Evolutionary conservation across 2,888 invertebrate species (phyloP).

Genomic region (Apodemia hepburni): DNA sequence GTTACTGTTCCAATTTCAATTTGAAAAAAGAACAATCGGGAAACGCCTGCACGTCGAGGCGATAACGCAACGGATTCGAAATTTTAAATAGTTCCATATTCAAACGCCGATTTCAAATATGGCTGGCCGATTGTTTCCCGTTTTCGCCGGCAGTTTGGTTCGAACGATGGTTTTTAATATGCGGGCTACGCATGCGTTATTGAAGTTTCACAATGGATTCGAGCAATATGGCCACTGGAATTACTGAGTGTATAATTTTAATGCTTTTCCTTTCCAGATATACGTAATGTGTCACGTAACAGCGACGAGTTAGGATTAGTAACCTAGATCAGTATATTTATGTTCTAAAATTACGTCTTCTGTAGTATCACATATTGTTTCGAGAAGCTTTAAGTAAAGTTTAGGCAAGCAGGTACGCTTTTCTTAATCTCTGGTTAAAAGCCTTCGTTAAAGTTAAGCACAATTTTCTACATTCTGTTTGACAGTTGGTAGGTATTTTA

Average conservation of each 20-base stretch:
- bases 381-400: too few species aligned
- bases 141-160: slow-evolving; percentile 68
- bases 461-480: too few species aligned
- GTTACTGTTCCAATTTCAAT: slow-evolving; percentile 38
- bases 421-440: too few species aligned
- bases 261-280: slow-evolving; percentile 29
- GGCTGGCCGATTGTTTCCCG: slow-evolving; percentile 75
- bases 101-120: slow-evolving; percentile 73
- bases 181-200: slow-evolving; percentile 70
- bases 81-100: slow-evolving; percentile 79
- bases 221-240: slow-evolving; percentile 57
- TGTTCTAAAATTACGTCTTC: not conserved
- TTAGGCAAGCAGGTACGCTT: too few species aligned
- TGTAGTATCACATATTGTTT: too few species aligned
- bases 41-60: slow-evolving; percentile 72
- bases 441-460: too few species aligned
- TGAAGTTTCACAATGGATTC: slow-evolving; percentile 67
- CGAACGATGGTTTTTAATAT: slow-evolving; percentile 67
- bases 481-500: too few species aligned
- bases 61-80: slow-evolving; percentile 79
- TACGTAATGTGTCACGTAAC: slow-evolving; percentile 10
- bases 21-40: slow-evolving; percentile 66
- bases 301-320: not conserved
- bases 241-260: slow-evolving; percentile 44
- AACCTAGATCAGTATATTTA: not conserved